Evolutionary conservation across 2,888 invertebrate genomes (phyloP).

Genomic region (Acanthopleura granulata): DNA sequence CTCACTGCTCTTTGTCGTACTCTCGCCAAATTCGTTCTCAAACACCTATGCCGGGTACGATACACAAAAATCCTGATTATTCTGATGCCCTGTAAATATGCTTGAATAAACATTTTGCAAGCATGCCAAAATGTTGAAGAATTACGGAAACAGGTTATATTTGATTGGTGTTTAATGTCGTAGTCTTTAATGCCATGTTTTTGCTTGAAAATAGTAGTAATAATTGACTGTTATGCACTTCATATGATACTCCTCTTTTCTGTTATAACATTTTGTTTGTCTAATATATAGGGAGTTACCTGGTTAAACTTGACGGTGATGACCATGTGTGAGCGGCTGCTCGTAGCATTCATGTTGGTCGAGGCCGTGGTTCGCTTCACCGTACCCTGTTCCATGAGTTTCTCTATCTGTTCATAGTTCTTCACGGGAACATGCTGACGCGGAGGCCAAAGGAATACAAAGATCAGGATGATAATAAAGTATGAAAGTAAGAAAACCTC

Average conservation of each 20-base stretch:
- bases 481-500: too few species aligned
- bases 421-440: slow-evolving; percentile 51
- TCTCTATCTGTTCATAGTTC: slow-evolving; percentile 51
- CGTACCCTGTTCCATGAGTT: slow-evolving; percentile 55
- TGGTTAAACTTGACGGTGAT: slow-evolving; percentile 60
- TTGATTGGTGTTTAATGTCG: too few species aligned
- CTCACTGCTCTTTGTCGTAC: slow-evolving; percentile 57
- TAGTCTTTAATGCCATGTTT: too few species aligned
- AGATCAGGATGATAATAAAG: too few species aligned
- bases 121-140: too few species aligned
- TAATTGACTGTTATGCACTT: too few species aligned
- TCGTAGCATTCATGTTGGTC: slow-evolving; percentile 62
- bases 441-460: not conserved
- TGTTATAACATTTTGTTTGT: too few species aligned
- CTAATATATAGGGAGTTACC: slow-evolving; percentile 31
- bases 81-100: too few species aligned
- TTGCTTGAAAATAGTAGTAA: too few species aligned
- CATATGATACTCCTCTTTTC: too few species aligned
- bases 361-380: slow-evolving; percentile 55
- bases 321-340: slow-evolving; percentile 60
- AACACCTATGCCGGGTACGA: slow-evolving; percentile 39
- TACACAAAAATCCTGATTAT: not conserved
- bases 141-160: too few species aligned
- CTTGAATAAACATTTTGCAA: too few species aligned
- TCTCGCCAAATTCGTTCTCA: slow-evolving; percentile 44